phyloP scores from a whole-genome alignment of 92 coral and sea anemone species.

The Hydrozoanthus gracilis region DNA sequence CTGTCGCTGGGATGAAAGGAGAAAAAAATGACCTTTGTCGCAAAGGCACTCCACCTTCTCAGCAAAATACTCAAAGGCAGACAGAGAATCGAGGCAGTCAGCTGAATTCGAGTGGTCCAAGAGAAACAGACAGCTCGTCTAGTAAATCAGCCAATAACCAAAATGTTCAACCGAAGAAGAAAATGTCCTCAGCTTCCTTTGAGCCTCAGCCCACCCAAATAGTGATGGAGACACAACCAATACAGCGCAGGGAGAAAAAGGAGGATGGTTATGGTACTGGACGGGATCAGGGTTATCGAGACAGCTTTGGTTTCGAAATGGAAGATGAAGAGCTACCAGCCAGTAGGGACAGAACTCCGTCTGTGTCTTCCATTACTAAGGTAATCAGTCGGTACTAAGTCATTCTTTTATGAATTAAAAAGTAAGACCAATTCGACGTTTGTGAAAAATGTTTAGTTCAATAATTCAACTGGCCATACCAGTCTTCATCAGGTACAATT shows the following conservation, averaged over 20 bases:
- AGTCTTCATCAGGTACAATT: no score
- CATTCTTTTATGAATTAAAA: neutral
- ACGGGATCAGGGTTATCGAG: slow-evolving; percentile 40
- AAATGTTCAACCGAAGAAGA: neutral
- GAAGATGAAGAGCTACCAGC: slow-evolving; percentile 26
- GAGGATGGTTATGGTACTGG: slow-evolving; percentile 39
- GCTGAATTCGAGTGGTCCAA: neutral
- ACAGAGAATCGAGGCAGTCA: neutral
- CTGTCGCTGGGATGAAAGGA: slow-evolving; percentile 5
- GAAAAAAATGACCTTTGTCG: slow-evolving; percentile 2
- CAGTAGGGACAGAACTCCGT: neutral
- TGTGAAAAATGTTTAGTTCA: no score
- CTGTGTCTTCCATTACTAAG: neutral
- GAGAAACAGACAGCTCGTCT: neutral
- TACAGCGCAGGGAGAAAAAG: slow-evolving; percentile 30
- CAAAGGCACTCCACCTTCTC: slow-evolving; percentile 51
- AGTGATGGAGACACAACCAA: slow-evolving; percentile 9
- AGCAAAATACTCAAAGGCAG: slow-evolving; percentile 44
- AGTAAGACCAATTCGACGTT: neutral
- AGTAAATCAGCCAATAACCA: neutral
- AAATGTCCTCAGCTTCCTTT: neutral
- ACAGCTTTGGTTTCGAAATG: slow-evolving; percentile 40
- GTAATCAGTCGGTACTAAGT: neutral
- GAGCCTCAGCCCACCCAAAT: slow-evolving; percentile 29
- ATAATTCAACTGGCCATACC: no score